Evolutionary conservation across 2,113 vertebrate species (phyloP).

Genomic region (Gymnocephalus cernua): DNA sequence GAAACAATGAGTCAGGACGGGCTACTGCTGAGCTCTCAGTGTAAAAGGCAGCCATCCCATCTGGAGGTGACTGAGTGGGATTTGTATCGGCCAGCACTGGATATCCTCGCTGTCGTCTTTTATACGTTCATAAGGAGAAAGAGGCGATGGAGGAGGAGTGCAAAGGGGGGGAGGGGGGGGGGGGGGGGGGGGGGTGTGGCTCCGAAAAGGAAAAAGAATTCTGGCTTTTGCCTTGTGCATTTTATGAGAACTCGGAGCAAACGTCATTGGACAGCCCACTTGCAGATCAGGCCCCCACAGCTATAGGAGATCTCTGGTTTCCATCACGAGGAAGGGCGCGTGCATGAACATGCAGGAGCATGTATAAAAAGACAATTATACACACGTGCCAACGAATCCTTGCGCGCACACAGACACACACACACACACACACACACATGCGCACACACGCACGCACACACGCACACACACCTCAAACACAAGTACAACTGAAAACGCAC

Average conservation of each 20-base stretch:
- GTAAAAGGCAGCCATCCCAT: constrained; percentile 69
- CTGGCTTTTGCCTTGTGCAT: constrained; percentile 60
- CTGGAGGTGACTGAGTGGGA: constrained; percentile 73
- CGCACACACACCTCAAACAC: neutral
- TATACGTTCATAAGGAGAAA: constrained; percentile 59
- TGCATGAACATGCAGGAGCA: constrained; percentile 33
- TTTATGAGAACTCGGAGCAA: constrained; percentile 72
- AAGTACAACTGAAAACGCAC: constrained; percentile 29
- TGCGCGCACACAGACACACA: constrained; percentile 35
- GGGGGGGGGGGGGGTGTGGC: constrained; percentile 34
- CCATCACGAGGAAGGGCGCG: constrained; percentile 58
- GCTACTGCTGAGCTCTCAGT: constrained; percentile 69
- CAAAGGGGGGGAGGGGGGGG: neutral
- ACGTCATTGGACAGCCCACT: constrained; percentile 72
- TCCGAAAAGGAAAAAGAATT: constrained; percentile 66
- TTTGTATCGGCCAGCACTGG: constrained; percentile 66
- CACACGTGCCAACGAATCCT: constrained; percentile 54
- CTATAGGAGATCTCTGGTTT: constrained; percentile 74
- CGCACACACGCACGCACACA: no score
- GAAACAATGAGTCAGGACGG: constrained; percentile 74
- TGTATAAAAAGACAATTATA: constrained; percentile 62
- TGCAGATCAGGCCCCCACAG: constrained; percentile 52
- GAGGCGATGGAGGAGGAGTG: constrained; percentile 32
- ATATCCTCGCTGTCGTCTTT: constrained; percentile 74
- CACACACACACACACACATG: neutral